phyloP scores from a whole-genome alignment of 2,797 vertebrate species.

The Thunnus albacares region DNA sequence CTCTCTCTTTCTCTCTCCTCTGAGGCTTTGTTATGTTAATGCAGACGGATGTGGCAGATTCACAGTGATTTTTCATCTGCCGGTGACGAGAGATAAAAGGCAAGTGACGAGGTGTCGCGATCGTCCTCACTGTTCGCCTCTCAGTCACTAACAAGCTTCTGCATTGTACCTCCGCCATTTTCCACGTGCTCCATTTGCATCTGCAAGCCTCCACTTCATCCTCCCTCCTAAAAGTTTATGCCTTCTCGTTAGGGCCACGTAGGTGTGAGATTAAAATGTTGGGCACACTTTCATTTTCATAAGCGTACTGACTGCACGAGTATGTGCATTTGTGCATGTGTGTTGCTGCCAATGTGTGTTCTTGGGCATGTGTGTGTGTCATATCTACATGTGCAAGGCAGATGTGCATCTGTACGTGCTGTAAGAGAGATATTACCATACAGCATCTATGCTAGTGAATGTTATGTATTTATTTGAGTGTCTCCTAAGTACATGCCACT shows the following conservation, averaged over 20 bases:
- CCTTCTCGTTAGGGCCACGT: slow-evolving; percentile 84
- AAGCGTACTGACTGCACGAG: slow-evolving; percentile 24
- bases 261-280: slow-evolving; percentile 86
- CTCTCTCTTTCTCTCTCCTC: slow-evolving; percentile 86
- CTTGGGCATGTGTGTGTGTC: slow-evolving; percentile 25
- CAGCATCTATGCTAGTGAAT: slow-evolving; percentile 67
- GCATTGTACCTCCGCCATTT: slow-evolving; percentile 95
- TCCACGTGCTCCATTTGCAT: slow-evolving; percentile 93
- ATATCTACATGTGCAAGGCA: slow-evolving; percentile 45
- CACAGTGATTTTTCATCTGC: slow-evolving; percentile 98
- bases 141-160: slow-evolving; percentile 97
- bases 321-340: slow-evolving; percentile 2
- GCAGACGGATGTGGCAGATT: slow-evolving; percentile 97
- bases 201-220: slow-evolving; percentile 79
- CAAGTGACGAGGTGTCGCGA: slow-evolving; percentile 98
- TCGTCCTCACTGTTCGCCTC: slow-evolving; percentile 97
- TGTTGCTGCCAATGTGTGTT: slow-evolving; percentile 30
- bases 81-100: slow-evolving; percentile 97
- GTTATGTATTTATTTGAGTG: slow-evolving; percentile 81
- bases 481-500: slow-evolving; percentile 75
- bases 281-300: slow-evolving; percentile 81
- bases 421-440: slow-evolving; percentile 72
- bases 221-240: slow-evolving; percentile 86
- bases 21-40: slow-evolving; percentile 99
- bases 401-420: slow-evolving; percentile 52